Evolutionary conservation across 92 coral and sea anemone species (phyloP).

Genomic region (Palythoa grandis): DNA sequence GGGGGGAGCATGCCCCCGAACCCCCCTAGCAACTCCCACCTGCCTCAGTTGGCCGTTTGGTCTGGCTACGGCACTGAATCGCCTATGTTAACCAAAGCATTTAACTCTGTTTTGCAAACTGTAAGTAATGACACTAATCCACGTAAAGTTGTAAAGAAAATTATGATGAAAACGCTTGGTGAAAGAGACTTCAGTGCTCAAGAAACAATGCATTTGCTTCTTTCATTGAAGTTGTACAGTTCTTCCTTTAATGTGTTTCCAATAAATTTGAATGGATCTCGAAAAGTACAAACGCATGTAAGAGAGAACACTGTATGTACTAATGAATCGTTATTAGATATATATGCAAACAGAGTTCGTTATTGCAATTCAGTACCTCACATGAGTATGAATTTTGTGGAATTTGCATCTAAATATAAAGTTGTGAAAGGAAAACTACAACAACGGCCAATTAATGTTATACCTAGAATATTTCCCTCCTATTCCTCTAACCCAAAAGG

Average conservation of each 20-base stretch:
- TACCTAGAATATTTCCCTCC: constrained; percentile 38
- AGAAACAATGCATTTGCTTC: not conserved
- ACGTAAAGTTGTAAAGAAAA: not conserved
- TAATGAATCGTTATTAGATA: not conserved
- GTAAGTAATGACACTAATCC: not conserved
- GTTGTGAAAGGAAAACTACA: constrained; percentile 25
- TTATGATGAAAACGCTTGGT: not conserved
- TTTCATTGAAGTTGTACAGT: constrained; percentile 21
- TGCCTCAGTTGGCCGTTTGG: too few relatives aligned
- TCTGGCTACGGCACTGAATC: too few relatives aligned
- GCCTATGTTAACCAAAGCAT: not conserved
- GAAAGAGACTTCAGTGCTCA: not conserved
- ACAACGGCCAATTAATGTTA: constrained; percentile 41
- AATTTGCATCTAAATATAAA: constrained; percentile 38
- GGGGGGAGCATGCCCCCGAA: too few relatives aligned
- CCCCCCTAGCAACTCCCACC: too few relatives aligned
- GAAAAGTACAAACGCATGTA: not conserved
- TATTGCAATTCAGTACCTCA: constrained; percentile 1
- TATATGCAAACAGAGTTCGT: not conserved
- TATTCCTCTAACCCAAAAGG: constrained; percentile 56
- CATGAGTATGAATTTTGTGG: constrained; percentile 45
- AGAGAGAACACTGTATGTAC: not conserved
- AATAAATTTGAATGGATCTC: not conserved
- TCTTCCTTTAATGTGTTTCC: constrained; percentile 20
- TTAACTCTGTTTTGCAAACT: not conserved